A percentile compares a stretch with the other conserved stretches of the same genome.
Conservation (phyloP, 2,888 invertebrate genomes). For the Apamea monoglypha region DNA sequence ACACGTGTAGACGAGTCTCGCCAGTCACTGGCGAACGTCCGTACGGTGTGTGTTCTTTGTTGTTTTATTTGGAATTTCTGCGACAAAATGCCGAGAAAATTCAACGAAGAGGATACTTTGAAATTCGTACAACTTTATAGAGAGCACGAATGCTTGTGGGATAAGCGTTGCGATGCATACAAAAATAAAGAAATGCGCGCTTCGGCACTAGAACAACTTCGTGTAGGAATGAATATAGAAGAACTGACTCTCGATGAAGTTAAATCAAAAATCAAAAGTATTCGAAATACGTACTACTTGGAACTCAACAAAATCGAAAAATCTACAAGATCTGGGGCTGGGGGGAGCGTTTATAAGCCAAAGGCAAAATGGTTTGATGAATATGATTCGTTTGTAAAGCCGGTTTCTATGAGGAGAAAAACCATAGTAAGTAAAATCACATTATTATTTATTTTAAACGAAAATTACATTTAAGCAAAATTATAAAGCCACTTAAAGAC, state of each 20-base stretch:
- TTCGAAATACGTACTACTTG: constrained; percentile 60
- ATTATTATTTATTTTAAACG: constrained; percentile 56
- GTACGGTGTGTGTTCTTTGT: constrained; percentile 16
- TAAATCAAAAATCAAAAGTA: constrained; percentile 57
- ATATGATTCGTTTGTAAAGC: constrained; percentile 58
- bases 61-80: constrained; percentile 52
- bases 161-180: constrained; percentile 58
- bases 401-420: constrained; percentile 55
- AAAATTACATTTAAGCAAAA: constrained; percentile 46
- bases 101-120: constrained; percentile 56
- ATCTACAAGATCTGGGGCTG: constrained; percentile 53
- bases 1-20: constrained; percentile 56
- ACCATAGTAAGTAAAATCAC: constrained; percentile 60
- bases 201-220: constrained; percentile 60
- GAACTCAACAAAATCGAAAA: constrained; percentile 57
- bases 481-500: constrained; percentile 48
- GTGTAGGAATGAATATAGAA: constrained; percentile 51
- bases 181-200: constrained; percentile 64
- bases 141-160: constrained; percentile 62
- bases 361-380: constrained; percentile 60
- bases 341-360: constrained; percentile 46
- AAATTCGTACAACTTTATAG: constrained; percentile 54
- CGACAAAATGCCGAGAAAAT: constrained; percentile 51
- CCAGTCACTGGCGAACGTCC: constrained; percentile 14
- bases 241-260: constrained; percentile 38